phyloP scores from a whole-genome alignment of 2,888 invertebrate genomes.

The Leistus spinibarbis region DNA sequence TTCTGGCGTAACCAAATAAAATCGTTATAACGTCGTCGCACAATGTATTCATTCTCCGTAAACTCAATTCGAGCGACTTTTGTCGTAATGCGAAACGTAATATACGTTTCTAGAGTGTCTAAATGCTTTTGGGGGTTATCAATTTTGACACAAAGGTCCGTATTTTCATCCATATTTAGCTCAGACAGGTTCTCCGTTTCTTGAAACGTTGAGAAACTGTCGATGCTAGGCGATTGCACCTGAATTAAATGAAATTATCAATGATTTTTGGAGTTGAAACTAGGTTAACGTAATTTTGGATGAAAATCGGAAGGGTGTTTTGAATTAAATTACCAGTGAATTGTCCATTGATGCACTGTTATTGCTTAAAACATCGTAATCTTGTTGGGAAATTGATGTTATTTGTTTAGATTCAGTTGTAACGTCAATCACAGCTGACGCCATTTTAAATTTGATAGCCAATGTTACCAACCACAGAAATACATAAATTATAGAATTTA shows the following conservation, averaged over 20 bases:
- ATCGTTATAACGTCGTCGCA: slow-evolving; percentile 73
- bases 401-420: slow-evolving; percentile 57
- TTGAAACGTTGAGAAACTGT: slow-evolving; percentile 65
- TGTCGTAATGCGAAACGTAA: slow-evolving; percentile 72
- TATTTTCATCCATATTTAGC: slow-evolving; percentile 60
- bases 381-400: slow-evolving; percentile 51
- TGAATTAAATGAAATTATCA: slow-evolving; percentile 45
- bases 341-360: slow-evolving; percentile 54
- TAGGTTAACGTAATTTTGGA: slow-evolving; percentile 7
- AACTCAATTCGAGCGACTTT: slow-evolving; percentile 70
- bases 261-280: background rate
- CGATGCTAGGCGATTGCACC: slow-evolving; percentile 65
- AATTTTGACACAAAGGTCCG: slow-evolving; percentile 69
- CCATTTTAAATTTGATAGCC: slow-evolving; percentile 33
- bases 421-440: slow-evolving; percentile 57
- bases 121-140: slow-evolving; percentile 77
- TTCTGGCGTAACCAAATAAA: slow-evolving; percentile 72
- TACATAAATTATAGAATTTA: background rate
- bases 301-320: background rate
- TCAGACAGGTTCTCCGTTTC: slow-evolving; percentile 63
- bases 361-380: slow-evolving; percentile 51
- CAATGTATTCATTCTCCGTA: slow-evolving; percentile 67
- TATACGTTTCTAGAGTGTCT: slow-evolving; percentile 72
- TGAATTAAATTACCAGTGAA: slow-evolving; percentile 49
- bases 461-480: background rate